Evolutionary conservation across 2,888 invertebrate species (phyloP), one percentile per base, ranked within the genome.

Genomic region (Nymphalis c-album): DNA sequence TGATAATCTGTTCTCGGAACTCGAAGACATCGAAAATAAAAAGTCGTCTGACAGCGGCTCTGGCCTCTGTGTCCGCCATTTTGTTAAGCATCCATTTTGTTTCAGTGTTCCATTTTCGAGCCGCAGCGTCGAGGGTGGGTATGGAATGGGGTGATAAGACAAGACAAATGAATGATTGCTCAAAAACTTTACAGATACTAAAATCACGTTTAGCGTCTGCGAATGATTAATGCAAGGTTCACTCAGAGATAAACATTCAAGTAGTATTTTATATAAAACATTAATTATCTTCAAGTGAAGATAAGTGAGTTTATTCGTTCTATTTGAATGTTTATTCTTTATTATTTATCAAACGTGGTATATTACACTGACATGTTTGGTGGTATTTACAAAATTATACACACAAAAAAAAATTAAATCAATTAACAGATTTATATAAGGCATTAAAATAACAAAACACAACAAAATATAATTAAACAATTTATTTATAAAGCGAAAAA

Each of bases 41-140:
- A 98, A 98, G 94, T 99, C 98, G 92, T 99, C 99, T 82, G 98
- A 98, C 87, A 98, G 94, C 87, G 97, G 97, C 93, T 98, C 98
- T 87, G 98, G 97, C 86, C 98, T 98, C 98, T 98, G 94, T 86
- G 92, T 58, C 76, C 76, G 76, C 77, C 79, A 77, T 77, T 79
- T 88, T 84, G 75, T 84, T 51, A 86, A 92, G 58, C 75, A 75
- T 76, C 77, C 79, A 77, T 77, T 79, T 88, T 85, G 75, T 85
- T 40, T 40, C 40, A 40, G 40, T 40, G 82, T 80, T 81, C 81
- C 84, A 81, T 82, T 81, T 85, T 80, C 81, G 84, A 80, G 85
- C 89, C 77, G 78, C 80, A 84, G 78, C 80, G 85, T 86, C 90
- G 82, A 75, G 85, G 91, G 88, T 87, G 79, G 91, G 89, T 89